Percentiles rank a stretch among this genome's conserved stretches.
Evolutionary conservation across 2,113 vertebrate genomes (phyloP).

Genomic region (Triplophysa siluroides): DNA sequence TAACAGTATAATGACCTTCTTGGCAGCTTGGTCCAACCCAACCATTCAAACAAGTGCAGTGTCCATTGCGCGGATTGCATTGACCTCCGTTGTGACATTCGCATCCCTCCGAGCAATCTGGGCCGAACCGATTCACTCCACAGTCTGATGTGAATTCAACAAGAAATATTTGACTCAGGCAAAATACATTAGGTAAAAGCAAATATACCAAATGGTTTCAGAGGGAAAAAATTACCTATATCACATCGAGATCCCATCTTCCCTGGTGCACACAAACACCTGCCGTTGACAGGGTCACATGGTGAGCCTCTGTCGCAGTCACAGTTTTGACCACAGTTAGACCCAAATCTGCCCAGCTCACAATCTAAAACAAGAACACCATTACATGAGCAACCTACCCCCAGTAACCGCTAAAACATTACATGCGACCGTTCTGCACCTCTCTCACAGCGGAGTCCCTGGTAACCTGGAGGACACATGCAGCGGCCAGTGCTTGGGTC

Average conservation of each 20-base stretch:
- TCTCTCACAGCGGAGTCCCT: slow-evolving; percentile 78
- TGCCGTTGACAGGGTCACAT: slow-evolving; percentile 78
- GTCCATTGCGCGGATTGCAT: slow-evolving; percentile 79
- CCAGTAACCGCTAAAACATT: background rate
- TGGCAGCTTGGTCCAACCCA: slow-evolving; percentile 79
- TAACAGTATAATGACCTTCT: slow-evolving; percentile 73
- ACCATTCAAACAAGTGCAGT: slow-evolving; percentile 78
- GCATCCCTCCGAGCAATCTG: slow-evolving; percentile 79
- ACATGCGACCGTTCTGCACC: slow-evolving; percentile 5
- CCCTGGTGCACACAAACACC: slow-evolving; percentile 84
- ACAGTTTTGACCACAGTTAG: slow-evolving; percentile 74
- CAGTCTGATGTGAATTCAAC: slow-evolving; percentile 73
- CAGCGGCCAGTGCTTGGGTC: slow-evolving; percentile 79
- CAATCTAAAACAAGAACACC: slow-evolving; percentile 75
- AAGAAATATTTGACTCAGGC: background rate
- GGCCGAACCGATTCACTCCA: slow-evolving; percentile 74
- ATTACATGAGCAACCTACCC: background rate
- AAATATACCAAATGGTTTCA: background rate
- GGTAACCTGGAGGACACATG: slow-evolving; percentile 77
- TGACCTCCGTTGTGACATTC: slow-evolving; percentile 75
- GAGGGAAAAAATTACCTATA: slow-evolving; percentile 68
- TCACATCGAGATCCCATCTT: slow-evolving; percentile 81
- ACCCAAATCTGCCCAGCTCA: slow-evolving; percentile 74
- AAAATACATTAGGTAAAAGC: background rate
- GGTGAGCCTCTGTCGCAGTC: slow-evolving; percentile 68